Evolutionary conservation across 2,797 vertebrate species (phyloP).

Genomic region (Linurgus olivaceus): DNA sequence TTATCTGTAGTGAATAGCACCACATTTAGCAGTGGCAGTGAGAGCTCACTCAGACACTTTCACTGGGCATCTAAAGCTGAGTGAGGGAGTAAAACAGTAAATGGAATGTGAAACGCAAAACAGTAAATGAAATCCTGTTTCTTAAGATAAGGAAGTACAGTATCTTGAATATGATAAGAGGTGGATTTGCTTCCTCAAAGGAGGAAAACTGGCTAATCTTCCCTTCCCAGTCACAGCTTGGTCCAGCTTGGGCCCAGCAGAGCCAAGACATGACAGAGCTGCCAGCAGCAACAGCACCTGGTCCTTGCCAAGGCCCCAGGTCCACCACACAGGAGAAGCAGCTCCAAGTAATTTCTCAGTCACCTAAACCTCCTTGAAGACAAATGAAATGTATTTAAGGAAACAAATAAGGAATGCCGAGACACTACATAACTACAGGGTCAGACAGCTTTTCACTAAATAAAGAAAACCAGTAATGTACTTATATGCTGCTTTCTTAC

Average conservation of each 20-base stretch:
- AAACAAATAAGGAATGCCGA: not conserved
- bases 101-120: not conserved
- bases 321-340: not conserved
- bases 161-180: not conserved
- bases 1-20: not conserved
- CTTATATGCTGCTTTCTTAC: constrained; percentile 27
- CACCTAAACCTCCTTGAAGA: not conserved
- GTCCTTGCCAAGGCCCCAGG: not conserved
- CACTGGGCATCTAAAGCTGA: not conserved
- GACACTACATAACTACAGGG: constrained; percentile 37
- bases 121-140: not conserved
- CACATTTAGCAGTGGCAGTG: not conserved
- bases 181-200: not conserved
- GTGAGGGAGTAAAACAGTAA: not conserved
- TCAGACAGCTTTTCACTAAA: constrained; percentile 24
- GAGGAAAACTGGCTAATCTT: not conserved
- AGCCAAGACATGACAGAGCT: not conserved
- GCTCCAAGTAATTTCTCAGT: not conserved
- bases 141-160: not conserved
- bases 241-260: not conserved
- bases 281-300: not conserved
- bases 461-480: constrained; percentile 11
- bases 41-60: not conserved
- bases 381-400: not conserved
- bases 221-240: not conserved